A percentile compares a stretch with the other conserved stretches of the same genome.
These are phyloP conservation scores for Poecilia picta DNA, from an alignment of 2,797 vertebrate genomes.

Conservation along the genomic window DNA sequence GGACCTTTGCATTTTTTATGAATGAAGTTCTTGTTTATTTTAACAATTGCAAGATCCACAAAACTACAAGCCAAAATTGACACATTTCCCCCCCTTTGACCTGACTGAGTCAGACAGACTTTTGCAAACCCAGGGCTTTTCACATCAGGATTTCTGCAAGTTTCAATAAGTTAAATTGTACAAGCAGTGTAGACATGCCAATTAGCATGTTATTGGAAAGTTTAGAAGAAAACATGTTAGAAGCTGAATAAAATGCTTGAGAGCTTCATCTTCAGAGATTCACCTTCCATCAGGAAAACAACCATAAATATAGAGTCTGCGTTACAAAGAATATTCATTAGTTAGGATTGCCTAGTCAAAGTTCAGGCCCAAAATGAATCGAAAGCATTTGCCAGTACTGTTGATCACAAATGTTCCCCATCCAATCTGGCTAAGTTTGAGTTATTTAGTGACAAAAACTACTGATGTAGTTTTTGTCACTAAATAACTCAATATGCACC, in stretches of 20 bases:
- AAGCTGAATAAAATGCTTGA: too few species aligned
- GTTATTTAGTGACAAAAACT: not conserved
- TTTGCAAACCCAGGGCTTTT: not conserved
- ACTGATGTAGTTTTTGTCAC: conserved; percentile 23
- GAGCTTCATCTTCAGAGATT: too few species aligned
- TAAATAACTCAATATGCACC: conserved; percentile 21
- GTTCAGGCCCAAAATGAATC: not conserved
- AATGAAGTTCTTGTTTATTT: not conserved
- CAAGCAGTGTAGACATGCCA: not conserved
- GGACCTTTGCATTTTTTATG: not conserved
- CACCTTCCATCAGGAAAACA: too few species aligned
- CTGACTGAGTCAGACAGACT: not conserved
- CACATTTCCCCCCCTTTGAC: not conserved
- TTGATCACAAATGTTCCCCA: not conserved
- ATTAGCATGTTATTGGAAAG: not conserved
- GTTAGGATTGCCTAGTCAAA: too few species aligned
- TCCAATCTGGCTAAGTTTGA: not conserved
- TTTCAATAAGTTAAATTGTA: not conserved
- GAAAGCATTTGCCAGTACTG: not conserved
- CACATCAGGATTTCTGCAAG: not conserved
- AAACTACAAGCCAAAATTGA: conserved; percentile 1
- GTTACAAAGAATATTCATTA: too few species aligned
- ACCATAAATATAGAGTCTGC: too few species aligned
- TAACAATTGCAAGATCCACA: not conserved
- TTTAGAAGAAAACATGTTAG: not conserved